Evolutionary conservation across 2,113 vertebrate species (phyloP).

Genomic region (Riparia riparia): DNA sequence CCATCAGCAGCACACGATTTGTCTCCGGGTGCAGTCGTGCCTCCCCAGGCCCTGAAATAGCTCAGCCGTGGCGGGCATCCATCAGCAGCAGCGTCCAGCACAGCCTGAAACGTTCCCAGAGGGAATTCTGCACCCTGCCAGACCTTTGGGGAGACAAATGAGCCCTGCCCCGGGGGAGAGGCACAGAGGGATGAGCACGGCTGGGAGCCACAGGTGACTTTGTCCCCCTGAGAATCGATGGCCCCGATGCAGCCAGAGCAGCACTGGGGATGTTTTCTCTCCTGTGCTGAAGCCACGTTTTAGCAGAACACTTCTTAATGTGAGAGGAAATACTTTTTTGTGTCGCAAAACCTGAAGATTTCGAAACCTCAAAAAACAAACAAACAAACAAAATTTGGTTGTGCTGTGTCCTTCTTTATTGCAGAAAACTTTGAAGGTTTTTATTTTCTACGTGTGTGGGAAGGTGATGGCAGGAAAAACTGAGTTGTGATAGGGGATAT

Average conservation of each 20-base stretch:
- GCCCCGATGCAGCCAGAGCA: neutral
- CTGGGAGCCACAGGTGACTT: neutral
- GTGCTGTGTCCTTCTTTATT: neutral
- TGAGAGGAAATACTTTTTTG: neutral
- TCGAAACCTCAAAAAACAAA: neutral
- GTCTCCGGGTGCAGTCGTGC: neutral
- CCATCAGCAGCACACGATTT: slow-evolving; percentile 5
- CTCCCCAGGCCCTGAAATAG: neutral
- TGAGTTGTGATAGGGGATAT: neutral
- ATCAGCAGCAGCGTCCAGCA: neutral
- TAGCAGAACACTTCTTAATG: neutral
- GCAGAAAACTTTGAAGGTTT: neutral
- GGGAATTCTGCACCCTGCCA: neutral
- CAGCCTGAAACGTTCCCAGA: neutral
- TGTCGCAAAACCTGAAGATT: neutral
- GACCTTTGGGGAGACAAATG: neutral
- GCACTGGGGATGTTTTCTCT: neutral
- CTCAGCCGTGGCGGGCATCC: neutral
- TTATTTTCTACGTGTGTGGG: fast-evolving
- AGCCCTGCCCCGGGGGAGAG: neutral
- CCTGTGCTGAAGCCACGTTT: neutral
- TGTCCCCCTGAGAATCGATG: no score
- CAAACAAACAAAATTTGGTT: neutral
- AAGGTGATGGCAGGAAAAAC: neutral
- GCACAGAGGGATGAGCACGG: fast-evolving